Evolutionary conservation across 1,140 invertebrate species (phyloP).

Genomic region (Lordiphosa collinella): DNA sequence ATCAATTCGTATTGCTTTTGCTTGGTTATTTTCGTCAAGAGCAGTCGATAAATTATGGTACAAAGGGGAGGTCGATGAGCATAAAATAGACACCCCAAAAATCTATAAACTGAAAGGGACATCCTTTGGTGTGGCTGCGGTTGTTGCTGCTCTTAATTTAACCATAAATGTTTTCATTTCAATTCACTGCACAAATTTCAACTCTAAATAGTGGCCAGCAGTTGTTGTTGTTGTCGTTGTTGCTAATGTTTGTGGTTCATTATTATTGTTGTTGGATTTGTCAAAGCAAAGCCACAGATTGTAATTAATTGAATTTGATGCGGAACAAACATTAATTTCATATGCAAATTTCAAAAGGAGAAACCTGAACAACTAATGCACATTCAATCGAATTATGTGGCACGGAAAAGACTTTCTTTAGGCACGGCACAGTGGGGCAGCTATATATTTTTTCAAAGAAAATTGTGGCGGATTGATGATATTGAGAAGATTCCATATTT

Average conservation of each 20-base stretch:
- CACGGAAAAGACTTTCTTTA: background rate
- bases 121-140: background rate
- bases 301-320: constrained; percentile 54
- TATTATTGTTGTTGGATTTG: constrained; percentile 25
- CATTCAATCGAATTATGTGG: constrained; percentile 26
- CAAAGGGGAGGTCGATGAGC: constrained; percentile 25
- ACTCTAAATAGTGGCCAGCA: constrained; percentile 37
- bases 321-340: constrained; percentile 23
- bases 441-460: too few species aligned
- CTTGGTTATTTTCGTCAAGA: constrained; percentile 52
- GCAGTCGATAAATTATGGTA: constrained; percentile 54
- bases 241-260: constrained; percentile 8
- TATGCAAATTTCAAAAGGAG: constrained; percentile 14
- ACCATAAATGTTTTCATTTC: constrained; percentile 36
- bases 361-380: constrained; percentile 18
- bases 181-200: constrained; percentile 40
- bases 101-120: background rate
- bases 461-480: too few species aligned
- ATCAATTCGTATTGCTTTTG: constrained; percentile 24
- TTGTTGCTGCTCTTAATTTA: constrained; percentile 36
- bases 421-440: too few species aligned
- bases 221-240: constrained; percentile 12
- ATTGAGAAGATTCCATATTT: too few species aligned
- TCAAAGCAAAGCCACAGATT: constrained; percentile 38
- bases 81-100: constrained; percentile 7